Evolutionary conservation across 2,113 vertebrate species (phyloP), one percentile per base, ranked within the genome.

Genomic region (Condylura cristata): DNA sequence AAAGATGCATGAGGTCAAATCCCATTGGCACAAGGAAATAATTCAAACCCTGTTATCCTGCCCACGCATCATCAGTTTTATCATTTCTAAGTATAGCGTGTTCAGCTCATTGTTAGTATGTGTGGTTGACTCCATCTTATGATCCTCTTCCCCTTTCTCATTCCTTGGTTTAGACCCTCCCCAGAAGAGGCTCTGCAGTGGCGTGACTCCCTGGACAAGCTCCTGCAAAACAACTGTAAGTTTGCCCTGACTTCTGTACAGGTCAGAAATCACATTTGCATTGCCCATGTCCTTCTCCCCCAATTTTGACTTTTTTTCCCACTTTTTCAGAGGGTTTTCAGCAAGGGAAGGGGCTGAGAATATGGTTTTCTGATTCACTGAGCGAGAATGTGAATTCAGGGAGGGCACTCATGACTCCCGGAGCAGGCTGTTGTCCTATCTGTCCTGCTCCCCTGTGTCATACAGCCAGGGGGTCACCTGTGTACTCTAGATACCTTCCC

Each of bases 161-260:
- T 32, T 94, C 61, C 30, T 32, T 92, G 71, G 87, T 95, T 78
- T 97, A 99, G 99, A 95, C 99, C 99, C 0, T 96, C 97, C 8
- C 97, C 91, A 0, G 99, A 99, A 1, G 99, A 99, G 90, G 99
- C 98, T 79, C 95, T 98, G 94, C 99, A 99, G 93, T 99, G 99
- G 99, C 98, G 98, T 0, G 99, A 99, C 65, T 99, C 99, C 97
- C 98, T 99, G 98, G 99, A 99, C 95, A 98, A 98, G 70, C 98
- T 99, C 81, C 98, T 99, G 97, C 98, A 98, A 97, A 99, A 98
- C 97, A 98, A 96, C 96, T 99, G 99, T 99, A 97, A 98, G 99
- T 99, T 34, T 39, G 16, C 11, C 0, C 39, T 8, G 22, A 30
- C 63, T 63, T 13, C 51, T 28, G 24, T 11, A 1, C 75, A 34